Base-by-base conservation (phyloP, 2,888 invertebrate genomes). In the Parnassius apollo region DNA sequence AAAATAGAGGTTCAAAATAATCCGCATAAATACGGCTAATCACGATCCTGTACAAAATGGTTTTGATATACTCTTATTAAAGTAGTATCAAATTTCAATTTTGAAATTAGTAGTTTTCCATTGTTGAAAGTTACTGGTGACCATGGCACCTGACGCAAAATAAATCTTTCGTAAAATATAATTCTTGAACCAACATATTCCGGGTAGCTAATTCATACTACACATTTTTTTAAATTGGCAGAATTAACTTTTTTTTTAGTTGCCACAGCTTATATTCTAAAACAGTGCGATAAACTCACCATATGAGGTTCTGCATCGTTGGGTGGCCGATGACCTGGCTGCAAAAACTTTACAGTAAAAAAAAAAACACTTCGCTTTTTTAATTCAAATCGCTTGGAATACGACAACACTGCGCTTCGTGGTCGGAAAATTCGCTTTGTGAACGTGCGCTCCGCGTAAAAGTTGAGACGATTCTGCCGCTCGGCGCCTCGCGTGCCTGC, bases 221-320 rank as follows among this genome's bases (percentile, higher is more conserved):
- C 35, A 0, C 4, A 35, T 7, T 35, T 35, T 3, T 4, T 35
- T 4, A 35, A 35, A 35, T 35, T 7, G 7, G 4, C 35, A 4
- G 0, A 35, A 35, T 35, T 35, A 25, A 44, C 11, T 42, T 4
- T 8, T 44, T 53, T 35, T 35, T 51, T 51, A 51, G 2, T 22
- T 11, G 10, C 42, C 13, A 54, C 3, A 18, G 25, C 4, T 45
- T 7, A 42, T 12, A 45, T 51, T 11, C 10, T 42, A 42, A 59
- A 66, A 65, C 69, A 63, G 71, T 66, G 62, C 46, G 69, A 68
- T 68, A 72, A 71, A 82, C 90, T 86, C 70, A 91, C 90, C 89
- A 73, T 77, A 87, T 66, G 65, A 85, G 69, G 78, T 86, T 88
- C 85, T 86, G 83, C 90, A 91, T 91, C 72, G 78, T 76, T 77